These are phyloP conservation scores for Nemapogon koenigi DNA, from an alignment of 2,888 invertebrate species.

Conservation along the genomic window DNA sequence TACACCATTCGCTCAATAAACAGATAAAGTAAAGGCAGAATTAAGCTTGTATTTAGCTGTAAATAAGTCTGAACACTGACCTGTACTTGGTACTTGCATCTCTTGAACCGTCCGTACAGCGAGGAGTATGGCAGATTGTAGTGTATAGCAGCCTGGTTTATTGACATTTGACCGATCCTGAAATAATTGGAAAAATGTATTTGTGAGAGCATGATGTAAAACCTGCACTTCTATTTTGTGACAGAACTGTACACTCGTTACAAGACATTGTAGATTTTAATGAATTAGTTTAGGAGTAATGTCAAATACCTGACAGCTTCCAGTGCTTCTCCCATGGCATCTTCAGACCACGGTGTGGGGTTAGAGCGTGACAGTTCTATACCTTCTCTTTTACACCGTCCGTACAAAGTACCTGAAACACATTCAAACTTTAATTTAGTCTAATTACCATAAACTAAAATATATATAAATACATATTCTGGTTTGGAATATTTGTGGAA, in stretches of 20 bases:
- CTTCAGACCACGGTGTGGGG: conserved; percentile 95
- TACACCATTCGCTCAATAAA: too few species aligned
- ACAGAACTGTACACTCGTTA: too few species aligned
- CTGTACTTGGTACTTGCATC: conserved; percentile 80
- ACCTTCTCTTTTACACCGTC: conserved; percentile 87
- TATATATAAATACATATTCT: neutral
- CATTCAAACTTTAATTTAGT: neutral
- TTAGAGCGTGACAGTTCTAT: conserved; percentile 88
- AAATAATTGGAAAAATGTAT: too few species aligned
- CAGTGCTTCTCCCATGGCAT: conserved; percentile 89
- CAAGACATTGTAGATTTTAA: neutral
- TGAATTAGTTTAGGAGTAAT: neutral
- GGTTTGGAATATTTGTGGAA: too few species aligned
- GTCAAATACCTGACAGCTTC: conserved; percentile 79
- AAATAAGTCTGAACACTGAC: conserved; percentile 19
- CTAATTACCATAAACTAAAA: neutral
- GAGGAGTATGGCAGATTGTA: conserved; percentile 91
- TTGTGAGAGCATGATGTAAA: too few species aligned
- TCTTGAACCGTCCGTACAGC: conserved; percentile 86
- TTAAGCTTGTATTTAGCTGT: too few species aligned
- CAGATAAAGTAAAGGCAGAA: too few species aligned
- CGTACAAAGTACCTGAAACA: conserved; percentile 77
- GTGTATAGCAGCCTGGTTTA: conserved; percentile 92
- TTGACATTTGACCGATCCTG: conserved; percentile 90
- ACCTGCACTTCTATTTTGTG: too few species aligned